A percentile compares a stretch with the other conserved stretches of the same genome.
Conservation (phyloP, 2,888 invertebrate genomes). For the Mesorhabditis spiculigera region DNA sequence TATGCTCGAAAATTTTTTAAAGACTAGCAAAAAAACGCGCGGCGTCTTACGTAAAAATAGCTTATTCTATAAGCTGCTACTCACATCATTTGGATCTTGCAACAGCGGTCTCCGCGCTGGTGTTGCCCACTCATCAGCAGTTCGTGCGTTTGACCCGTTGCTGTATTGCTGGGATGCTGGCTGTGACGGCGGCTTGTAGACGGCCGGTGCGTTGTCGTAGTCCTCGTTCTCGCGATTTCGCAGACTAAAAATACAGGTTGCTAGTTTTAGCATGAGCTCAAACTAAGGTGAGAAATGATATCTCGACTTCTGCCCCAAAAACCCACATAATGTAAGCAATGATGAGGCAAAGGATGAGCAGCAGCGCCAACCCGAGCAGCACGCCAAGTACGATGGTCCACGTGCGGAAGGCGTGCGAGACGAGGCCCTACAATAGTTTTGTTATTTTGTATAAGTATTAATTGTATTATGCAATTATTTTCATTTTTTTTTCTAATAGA, state of each 20-base stretch:
- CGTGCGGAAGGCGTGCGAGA: slow-evolving; percentile 40
- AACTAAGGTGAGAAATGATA: no score
- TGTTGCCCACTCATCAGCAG: slow-evolving; percentile 13
- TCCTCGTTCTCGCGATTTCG: slow-evolving; percentile 15
- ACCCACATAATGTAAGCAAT: slow-evolving; percentile 40
- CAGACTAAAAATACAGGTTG: no score
- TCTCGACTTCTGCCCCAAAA: no score
- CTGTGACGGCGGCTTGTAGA: slow-evolving; percentile 8
- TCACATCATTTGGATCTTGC: neutral
- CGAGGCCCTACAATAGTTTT: slow-evolving; percentile 22
- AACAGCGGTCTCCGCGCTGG: slow-evolving; percentile 8
- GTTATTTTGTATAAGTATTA: no score
- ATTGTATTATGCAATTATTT: no score
- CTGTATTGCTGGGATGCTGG: neutral
- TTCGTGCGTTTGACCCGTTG: neutral
- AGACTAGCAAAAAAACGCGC: no score
- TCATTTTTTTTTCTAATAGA: no score
- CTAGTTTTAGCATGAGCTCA: no score
- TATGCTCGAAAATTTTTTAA: no score
- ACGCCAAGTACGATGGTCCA: slow-evolving; percentile 51
- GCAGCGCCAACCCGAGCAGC: slow-evolving; percentile 41
- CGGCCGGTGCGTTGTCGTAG: slow-evolving; percentile 9
- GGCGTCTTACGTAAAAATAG: no score
- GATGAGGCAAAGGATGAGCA: slow-evolving; percentile 44
- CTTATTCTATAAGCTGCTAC: neutral